Evolutionary conservation across 2,888 invertebrate species (phyloP).

Genomic region (Drosophila percnosoma): DNA sequence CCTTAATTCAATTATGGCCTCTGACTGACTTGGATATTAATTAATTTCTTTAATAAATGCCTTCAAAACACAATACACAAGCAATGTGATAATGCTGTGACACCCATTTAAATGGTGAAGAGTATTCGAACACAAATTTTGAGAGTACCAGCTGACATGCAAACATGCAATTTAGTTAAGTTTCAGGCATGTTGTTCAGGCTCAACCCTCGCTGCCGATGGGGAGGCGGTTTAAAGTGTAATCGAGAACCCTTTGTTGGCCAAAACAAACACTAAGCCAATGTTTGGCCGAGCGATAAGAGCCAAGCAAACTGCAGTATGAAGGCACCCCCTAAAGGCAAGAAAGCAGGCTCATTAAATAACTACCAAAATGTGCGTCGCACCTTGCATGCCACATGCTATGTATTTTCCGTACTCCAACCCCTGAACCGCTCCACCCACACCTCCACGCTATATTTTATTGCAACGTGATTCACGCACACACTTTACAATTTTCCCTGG

Average conservation of each 20-base stretch:
- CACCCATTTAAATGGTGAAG: slow-evolving; percentile 21
- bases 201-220: slow-evolving; percentile 32
- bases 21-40: not conserved
- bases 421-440: not conserved
- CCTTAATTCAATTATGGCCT: not conserved
- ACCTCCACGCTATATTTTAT: slow-evolving; percentile 16
- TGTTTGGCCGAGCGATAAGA: slow-evolving; percentile 61
- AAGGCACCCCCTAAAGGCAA: slow-evolving; percentile 31
- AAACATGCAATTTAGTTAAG: slow-evolving; percentile 61
- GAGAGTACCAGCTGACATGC: slow-evolving; percentile 60
- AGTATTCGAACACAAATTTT: slow-evolving; percentile 31
- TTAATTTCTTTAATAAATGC: not conserved
- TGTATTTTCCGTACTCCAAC: slow-evolving; percentile 5
- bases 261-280: slow-evolving; percentile 50
- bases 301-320: slow-evolving; percentile 42
- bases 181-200: slow-evolving; percentile 25
- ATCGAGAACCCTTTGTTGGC: slow-evolving; percentile 60
- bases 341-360: slow-evolving; percentile 58
- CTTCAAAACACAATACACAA: slow-evolving; percentile 4
- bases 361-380: slow-evolving; percentile 59
- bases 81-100: slow-evolving; percentile 21
- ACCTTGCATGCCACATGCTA: slow-evolving; percentile 51
- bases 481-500: slow-evolving; percentile 65
- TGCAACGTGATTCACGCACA: slow-evolving; percentile 65
- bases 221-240: slow-evolving; percentile 43